Conservation (phyloP, 2,797 vertebrate genomes). For the Channa striata region DNA sequence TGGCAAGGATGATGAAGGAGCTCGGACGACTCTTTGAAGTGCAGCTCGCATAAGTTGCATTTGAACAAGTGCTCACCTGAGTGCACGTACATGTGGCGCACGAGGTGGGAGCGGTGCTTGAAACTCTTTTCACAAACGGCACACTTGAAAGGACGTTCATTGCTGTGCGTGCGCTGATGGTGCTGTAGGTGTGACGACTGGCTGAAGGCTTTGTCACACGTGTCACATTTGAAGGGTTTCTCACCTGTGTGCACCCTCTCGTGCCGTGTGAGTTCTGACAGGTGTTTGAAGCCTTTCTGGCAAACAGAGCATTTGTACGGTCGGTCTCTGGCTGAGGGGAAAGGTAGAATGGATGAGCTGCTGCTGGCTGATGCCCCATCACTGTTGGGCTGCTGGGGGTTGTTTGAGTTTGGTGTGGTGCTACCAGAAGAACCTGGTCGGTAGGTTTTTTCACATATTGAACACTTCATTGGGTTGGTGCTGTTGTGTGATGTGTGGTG, state of each 20-base stretch:
- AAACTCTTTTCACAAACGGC: slow-evolving; percentile 98
- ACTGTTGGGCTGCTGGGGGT: slow-evolving; percentile 74
- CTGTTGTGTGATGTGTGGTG: slow-evolving; percentile 95
- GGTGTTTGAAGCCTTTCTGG: slow-evolving; percentile 97
- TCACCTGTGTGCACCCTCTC: slow-evolving; percentile 97
- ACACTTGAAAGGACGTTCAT: slow-evolving; percentile 96
- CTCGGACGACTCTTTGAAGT: slow-evolving; percentile 97
- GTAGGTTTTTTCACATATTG: slow-evolving; percentile 98
- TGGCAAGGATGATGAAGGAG: slow-evolving; percentile 98
- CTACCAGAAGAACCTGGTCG: slow-evolving; percentile 86
- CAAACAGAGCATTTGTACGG: slow-evolving; percentile 97
- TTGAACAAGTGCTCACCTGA: slow-evolving; percentile 97
- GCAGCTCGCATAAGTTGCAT: slow-evolving; percentile 95
- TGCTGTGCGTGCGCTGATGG: slow-evolving; percentile 97
- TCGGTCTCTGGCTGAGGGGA: slow-evolving; percentile 87
- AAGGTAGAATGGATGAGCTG: slow-evolving; percentile 77
- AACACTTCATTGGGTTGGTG: slow-evolving; percentile 93
- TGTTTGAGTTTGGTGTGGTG: slow-evolving; percentile 76
- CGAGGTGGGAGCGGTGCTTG: slow-evolving; percentile 97
- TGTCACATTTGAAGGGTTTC: slow-evolving; percentile 96
- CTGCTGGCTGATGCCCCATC: slow-evolving; percentile 79
- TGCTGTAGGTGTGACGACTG: slow-evolving; percentile 97
- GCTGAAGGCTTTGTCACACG: slow-evolving; percentile 98
- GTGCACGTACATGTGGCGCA: slow-evolving; percentile 98
- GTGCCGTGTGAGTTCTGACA: slow-evolving; percentile 95